A percentile compares a stretch with the other conserved stretches of the same genome.
Evolutionary conservation across 92 coral and sea anemone species (phyloP).

Genomic region (Porites cylindrica): DNA sequence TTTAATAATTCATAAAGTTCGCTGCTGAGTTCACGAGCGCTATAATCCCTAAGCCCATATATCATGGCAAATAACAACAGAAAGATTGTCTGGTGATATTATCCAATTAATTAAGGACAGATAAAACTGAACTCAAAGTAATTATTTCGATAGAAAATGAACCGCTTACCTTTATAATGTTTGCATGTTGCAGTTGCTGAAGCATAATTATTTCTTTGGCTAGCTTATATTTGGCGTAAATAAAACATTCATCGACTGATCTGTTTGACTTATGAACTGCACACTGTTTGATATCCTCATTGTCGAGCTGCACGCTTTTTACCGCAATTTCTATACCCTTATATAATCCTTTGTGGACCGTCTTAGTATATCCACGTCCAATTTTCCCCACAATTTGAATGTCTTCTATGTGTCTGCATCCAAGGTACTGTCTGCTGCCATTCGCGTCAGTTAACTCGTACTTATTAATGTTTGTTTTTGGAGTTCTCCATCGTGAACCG

Average conservation of each 20-base stretch:
- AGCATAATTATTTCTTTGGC: constrained; percentile 90
- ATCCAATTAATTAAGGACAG: background rate
- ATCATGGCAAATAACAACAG: background rate
- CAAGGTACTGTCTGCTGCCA: constrained; percentile 25
- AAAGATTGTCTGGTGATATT: background rate
- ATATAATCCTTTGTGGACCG: constrained; percentile 80
- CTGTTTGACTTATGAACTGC: constrained; percentile 32
- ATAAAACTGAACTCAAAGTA: background rate
- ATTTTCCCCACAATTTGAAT: constrained; percentile 65
- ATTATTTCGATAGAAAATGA: background rate
- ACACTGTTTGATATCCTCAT: constrained; percentile 82
- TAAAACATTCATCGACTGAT: constrained; percentile 78
- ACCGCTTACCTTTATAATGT: constrained; percentile 83
- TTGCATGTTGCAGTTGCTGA: constrained; percentile 85
- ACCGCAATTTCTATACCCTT: constrained; percentile 75
- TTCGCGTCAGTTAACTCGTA: background rate
- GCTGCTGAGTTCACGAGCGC: no score
- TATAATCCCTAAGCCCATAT: no score
- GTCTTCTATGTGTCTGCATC: constrained; percentile 76
- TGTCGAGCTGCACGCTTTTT: constrained; percentile 76
- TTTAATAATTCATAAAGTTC: no score
- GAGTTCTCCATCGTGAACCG: background rate
- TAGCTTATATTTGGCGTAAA: constrained; percentile 85
- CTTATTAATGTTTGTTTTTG: background rate
- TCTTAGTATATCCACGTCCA: constrained; percentile 91